These are phyloP conservation scores for Sinosuthora webbiana DNA, from an alignment of 2,113 vertebrate species.

Conservation along the genomic window DNA sequence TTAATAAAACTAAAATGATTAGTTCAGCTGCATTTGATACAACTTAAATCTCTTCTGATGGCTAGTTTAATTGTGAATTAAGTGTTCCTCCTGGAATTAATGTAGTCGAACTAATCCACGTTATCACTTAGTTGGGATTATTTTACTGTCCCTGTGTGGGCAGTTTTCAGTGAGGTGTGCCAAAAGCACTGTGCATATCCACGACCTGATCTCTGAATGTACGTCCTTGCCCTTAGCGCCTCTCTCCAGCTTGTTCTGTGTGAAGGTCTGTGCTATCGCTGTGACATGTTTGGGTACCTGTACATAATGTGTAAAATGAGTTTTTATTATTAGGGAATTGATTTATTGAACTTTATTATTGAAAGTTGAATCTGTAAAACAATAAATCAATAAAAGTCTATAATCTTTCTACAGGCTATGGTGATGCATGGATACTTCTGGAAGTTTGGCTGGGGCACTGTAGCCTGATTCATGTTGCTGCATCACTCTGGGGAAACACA, in stretches of 20 bases:
- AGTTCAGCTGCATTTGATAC: slow-evolving; percentile 50
- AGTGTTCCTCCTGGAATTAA: slow-evolving; percentile 11
- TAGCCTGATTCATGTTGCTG: rapidly evolving
- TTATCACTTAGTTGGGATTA: neutral
- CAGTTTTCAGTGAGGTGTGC: slow-evolving; percentile 61
- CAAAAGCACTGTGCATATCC: slow-evolving; percentile 73
- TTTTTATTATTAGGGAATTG: slow-evolving; percentile 77
- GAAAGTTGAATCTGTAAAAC: slow-evolving; percentile 69
- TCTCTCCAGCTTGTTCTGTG: neutral
- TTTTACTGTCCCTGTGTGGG: slow-evolving; percentile 45
- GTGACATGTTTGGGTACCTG: slow-evolving; percentile 71
- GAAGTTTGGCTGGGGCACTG: neutral
- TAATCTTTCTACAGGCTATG: slow-evolving; percentile 74
- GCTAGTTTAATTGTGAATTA: slow-evolving; percentile 23
- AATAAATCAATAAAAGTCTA: slow-evolving; percentile 73
- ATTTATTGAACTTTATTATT: slow-evolving; percentile 79
- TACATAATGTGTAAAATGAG: slow-evolving; percentile 77
- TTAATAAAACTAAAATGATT: slow-evolving; percentile 42
- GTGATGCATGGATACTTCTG: slow-evolving; percentile 51
- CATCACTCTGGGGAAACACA: neutral
- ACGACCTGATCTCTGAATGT: slow-evolving; percentile 68
- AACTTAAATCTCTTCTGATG: neutral
- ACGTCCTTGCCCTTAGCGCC: neutral
- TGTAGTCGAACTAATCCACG: slow-evolving; percentile 1
- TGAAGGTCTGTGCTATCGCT: slow-evolving; percentile 50